A percentile compares a stretch with the other conserved stretches of the same genome.
These are phyloP conservation scores for Falcaria lacertinaria DNA, from an alignment of 2,888 invertebrate genomes.

Conservation along the genomic window DNA sequence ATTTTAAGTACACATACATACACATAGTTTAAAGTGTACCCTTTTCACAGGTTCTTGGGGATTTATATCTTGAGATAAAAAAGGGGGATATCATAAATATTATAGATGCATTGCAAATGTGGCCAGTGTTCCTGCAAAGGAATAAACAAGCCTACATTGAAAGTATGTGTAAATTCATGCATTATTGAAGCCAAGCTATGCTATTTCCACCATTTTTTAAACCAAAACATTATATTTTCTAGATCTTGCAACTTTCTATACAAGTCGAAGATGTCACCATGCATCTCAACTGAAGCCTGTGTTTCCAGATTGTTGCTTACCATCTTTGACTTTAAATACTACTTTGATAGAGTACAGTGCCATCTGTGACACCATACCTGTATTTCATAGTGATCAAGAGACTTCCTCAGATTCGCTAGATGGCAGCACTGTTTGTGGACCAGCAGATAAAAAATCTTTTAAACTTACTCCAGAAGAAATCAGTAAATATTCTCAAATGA, in stretches of 20 bases:
- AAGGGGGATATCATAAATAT: conserved; percentile 33
- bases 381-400: conserved; percentile 9
- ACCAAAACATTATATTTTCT: conserved; percentile 17
- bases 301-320: conserved; percentile 23
- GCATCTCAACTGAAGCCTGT: conserved; percentile 38
- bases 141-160: conserved; percentile 34
- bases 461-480: conserved; percentile 39
- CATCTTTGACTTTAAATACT: conserved; percentile 21
- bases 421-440: conserved; percentile 36
- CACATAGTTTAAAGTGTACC: background rate
- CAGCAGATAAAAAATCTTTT: conserved; percentile 13
- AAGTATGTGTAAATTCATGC: conserved; percentile 26
- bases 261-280: conserved; percentile 35
- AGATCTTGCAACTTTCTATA: conserved; percentile 38
- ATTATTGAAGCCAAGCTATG: too few relatives aligned
- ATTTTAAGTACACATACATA: background rate
- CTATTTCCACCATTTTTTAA: too few relatives aligned
- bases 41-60: conserved; percentile 43
- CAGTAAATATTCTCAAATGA: conserved; percentile 39
- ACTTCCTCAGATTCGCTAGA: conserved; percentile 17
- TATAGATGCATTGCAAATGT: conserved; percentile 35
- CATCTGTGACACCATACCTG: conserved; percentile 25
- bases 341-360: conserved; percentile 29
- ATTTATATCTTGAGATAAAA: conserved; percentile 35
- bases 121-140: conserved; percentile 41